A percentile compares a stretch with the other conserved stretches of the same genome.
Conservation (phyloP, 2,888 invertebrate species). For the Dynastes grantii region DNA sequence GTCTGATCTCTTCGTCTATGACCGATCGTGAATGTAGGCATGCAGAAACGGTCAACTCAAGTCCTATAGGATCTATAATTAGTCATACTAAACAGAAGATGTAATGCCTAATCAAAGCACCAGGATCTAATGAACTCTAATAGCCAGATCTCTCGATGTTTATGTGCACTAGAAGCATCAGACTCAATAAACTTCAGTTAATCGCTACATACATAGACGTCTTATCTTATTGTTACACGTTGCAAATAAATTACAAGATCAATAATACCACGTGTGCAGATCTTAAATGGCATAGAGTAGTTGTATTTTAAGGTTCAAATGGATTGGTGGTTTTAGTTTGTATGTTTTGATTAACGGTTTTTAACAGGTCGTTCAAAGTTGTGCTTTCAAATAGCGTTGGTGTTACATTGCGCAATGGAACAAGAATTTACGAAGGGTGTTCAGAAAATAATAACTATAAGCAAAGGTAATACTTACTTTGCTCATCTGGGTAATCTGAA, state of each 20-base stretch:
- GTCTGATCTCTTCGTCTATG: no score
- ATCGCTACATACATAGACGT: not conserved
- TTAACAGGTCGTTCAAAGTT: no score
- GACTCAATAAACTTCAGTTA: not conserved
- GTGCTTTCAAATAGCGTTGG: no score
- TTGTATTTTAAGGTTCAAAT: not conserved
- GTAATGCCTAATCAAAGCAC: conserved; percentile 15
- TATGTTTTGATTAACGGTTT: not conserved
- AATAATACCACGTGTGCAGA: not conserved
- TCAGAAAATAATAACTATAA: no score
- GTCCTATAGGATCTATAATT: conserved; percentile 18
- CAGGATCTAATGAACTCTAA: conserved; percentile 9
- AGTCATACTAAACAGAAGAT: not conserved
- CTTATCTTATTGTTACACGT: conserved; percentile 13
- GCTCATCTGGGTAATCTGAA: conserved; percentile 31
- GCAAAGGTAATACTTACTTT: conserved; percentile 16
- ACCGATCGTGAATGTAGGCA: not conserved
- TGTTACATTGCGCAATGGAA: no score
- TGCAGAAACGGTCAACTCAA: not conserved
- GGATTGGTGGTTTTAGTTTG: not conserved
- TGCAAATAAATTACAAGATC: conserved; percentile 6
- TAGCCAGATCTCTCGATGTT: conserved; percentile 9
- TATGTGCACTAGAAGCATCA: not conserved
- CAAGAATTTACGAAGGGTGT: no score
- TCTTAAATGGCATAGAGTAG: not conserved